A percentile compares a stretch with the other conserved stretches of the same genome.
Conservation (phyloP, 2,797 vertebrate species). For the Emydoidea blandingii region DNA sequence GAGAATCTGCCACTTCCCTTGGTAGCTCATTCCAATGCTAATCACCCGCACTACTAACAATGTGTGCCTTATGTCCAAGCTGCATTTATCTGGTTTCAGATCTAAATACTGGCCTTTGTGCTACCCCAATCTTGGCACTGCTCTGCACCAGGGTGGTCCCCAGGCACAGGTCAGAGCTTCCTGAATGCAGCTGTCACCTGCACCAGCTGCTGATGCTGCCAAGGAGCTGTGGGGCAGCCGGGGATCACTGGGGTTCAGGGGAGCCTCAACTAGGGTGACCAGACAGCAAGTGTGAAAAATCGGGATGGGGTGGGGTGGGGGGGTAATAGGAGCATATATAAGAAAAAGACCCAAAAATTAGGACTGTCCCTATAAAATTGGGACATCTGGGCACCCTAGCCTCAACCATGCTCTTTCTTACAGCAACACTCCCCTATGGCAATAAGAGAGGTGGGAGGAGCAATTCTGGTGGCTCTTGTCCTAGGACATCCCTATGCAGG, state of each 20-base stretch:
- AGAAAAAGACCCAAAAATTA: no score
- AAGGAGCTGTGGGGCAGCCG: background rate
- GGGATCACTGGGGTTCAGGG: background rate
- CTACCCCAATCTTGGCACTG: background rate
- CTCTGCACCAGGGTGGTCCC: background rate
- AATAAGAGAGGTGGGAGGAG: background rate
- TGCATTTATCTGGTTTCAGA: background rate
- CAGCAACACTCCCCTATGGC: background rate
- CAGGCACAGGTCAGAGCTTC: background rate
- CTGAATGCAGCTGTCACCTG: background rate
- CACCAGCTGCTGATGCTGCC: no score
- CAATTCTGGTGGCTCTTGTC: background rate
- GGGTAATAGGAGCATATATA: no score
- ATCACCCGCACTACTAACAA: background rate
- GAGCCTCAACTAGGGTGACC: background rate
- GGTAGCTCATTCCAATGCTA: background rate
- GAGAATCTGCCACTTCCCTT: background rate
- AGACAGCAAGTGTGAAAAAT: no score
- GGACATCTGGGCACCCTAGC: background rate
- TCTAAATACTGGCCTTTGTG: no score
- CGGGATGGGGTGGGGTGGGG: no score
- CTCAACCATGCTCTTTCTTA: background rate
- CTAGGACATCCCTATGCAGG: background rate
- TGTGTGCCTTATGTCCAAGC: background rate
- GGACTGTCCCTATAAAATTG: no score